Conservation (phyloP, 2,888 invertebrate genomes). For the Thalpophila matura region DNA sequence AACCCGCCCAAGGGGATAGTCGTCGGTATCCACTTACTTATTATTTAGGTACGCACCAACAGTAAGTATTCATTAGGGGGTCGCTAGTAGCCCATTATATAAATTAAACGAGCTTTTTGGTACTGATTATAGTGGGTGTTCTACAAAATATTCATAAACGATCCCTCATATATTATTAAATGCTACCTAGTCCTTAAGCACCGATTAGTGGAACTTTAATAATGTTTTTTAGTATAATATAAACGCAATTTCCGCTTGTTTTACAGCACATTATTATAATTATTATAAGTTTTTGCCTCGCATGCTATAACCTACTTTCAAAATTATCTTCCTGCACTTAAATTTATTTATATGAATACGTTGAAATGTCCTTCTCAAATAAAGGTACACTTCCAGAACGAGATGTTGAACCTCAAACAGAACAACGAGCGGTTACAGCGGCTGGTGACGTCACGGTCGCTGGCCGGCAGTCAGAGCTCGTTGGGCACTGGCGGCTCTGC, state of each 20-base stretch:
- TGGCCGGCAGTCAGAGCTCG: constrained; percentile 92
- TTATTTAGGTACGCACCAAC: constrained; percentile 11
- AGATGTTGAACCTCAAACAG: constrained; percentile 98
- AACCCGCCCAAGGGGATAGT: constrained; percentile 38
- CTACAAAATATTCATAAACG: constrained; percentile 39
- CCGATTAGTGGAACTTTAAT: constrained; percentile 19
- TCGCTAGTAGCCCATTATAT: constrained; percentile 44
- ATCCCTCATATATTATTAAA: constrained; percentile 41
- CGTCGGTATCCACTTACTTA: constrained; percentile 43
- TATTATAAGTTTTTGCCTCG: constrained; percentile 11
- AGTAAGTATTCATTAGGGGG: constrained; percentile 44
- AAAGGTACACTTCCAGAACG: constrained; percentile 91
- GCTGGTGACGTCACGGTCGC: constrained; percentile 93
- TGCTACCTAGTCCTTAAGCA: constrained; percentile 13
- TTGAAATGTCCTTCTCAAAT: constrained; percentile 59
- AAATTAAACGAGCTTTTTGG: constrained; percentile 42
- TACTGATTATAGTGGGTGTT: constrained; percentile 41
- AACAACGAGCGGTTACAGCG: constrained; percentile 98
- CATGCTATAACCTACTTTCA: neutral
- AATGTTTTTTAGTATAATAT: constrained; percentile 22
- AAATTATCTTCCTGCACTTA: constrained; percentile 5
- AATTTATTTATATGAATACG: constrained; percentile 41
- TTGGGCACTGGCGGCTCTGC: constrained; percentile 88
- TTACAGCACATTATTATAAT: constrained; percentile 3
- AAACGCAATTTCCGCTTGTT: constrained; percentile 39